A percentile compares a stretch with the other conserved stretches of the same genome.
phyloP scores from a whole-genome alignment of 64 coral and sea anemone species.

The Porites australiensis region DNA sequence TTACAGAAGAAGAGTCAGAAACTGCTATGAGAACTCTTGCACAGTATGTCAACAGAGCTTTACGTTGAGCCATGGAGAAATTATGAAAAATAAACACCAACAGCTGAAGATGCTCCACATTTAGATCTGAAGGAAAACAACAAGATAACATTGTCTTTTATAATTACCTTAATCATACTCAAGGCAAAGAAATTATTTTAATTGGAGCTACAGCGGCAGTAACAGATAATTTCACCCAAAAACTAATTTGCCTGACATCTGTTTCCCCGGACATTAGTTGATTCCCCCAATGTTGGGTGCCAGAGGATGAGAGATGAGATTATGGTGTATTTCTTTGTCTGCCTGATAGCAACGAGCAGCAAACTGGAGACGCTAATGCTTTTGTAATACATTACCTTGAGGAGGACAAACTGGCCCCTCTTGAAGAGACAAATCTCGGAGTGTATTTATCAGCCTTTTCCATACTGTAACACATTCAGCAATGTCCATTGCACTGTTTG shows the following conservation, averaged over 20 bases:
- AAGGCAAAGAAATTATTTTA: too few species aligned
- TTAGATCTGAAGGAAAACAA: conserved; percentile 67
- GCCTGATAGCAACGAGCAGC: too few species aligned
- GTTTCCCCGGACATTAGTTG: too few species aligned
- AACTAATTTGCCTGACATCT: too few species aligned
- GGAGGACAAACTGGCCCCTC: conserved; percentile 21
- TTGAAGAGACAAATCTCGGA: conserved; percentile 59
- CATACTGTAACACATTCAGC: conserved; percentile 77
- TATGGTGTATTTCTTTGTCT: too few species aligned
- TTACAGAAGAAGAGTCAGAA: conserved; percentile 41
- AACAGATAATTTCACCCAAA: too few species aligned
- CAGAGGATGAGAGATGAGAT: too few species aligned
- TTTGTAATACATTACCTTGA: conserved; percentile 52
- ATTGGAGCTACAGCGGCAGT: too few species aligned
- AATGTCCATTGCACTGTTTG: conserved; percentile 75
- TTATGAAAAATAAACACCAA: conserved; percentile 95
- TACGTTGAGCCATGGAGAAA: conserved; percentile 77
- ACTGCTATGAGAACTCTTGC: conserved; percentile 65
- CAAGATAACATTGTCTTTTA: too few species aligned
- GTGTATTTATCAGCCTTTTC: conserved; percentile 78
- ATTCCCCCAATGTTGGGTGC: too few species aligned
- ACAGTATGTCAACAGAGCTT: conserved; percentile 68
- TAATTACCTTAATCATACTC: too few species aligned
- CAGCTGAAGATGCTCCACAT: conserved; percentile 95
- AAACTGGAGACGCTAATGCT: too few species aligned